phyloP scores from a whole-genome alignment of 1,140 invertebrate genomes.

The Anastrepha ludens region DNA sequence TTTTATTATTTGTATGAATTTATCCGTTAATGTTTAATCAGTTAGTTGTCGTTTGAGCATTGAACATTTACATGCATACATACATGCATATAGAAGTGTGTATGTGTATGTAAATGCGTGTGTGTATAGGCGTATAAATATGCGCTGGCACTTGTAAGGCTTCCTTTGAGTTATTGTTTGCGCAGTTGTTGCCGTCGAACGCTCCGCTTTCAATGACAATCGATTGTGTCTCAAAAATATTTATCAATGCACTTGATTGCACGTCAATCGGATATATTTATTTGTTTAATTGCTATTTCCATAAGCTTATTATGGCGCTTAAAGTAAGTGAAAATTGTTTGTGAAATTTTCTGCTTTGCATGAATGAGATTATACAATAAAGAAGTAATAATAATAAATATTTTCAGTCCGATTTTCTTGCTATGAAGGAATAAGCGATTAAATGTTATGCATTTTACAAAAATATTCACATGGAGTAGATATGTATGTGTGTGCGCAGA shows the following conservation, averaged over 20 bases:
- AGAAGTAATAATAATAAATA: constrained; percentile 6
- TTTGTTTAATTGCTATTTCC: constrained; percentile 41
- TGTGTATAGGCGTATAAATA: not conserved
- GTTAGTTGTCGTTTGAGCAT: not conserved
- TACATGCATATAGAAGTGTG: too few species aligned
- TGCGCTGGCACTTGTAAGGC: not conserved
- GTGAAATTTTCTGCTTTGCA: not conserved
- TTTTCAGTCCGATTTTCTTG: not conserved
- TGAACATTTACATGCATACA: not conserved
- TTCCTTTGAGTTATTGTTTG: constrained; percentile 35
- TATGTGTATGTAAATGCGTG: not conserved
- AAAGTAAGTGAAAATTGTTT: not conserved
- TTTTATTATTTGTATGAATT: not conserved
- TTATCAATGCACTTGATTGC: not conserved
- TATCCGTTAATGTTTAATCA: not conserved
- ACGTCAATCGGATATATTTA: constrained; percentile 18
- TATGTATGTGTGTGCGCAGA: too few species aligned
- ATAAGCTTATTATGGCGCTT: not conserved
- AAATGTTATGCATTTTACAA: too few species aligned
- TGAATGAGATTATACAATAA: not conserved
- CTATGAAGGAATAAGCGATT: too few species aligned
- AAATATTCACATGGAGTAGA: too few species aligned
- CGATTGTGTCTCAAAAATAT: constrained; percentile 44
- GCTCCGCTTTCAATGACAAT: constrained; percentile 1
- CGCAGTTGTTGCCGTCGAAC: not conserved